Percentiles rank a stretch among this genome's conserved stretches.
These are phyloP conservation scores for Donacobius atricapilla DNA, from an alignment of 2,113 vertebrate genomes.

Conservation along the genomic window DNA sequence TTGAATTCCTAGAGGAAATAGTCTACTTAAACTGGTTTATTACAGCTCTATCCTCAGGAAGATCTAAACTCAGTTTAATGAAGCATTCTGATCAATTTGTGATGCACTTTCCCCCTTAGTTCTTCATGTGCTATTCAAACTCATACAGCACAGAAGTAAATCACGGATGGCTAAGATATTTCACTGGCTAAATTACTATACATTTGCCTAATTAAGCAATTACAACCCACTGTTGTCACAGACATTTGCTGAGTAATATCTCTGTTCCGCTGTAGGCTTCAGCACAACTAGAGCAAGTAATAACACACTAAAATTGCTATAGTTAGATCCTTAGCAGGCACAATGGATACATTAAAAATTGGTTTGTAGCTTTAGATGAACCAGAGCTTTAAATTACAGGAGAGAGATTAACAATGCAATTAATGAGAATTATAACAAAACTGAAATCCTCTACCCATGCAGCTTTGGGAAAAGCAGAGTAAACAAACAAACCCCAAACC, in stretches of 20 bases:
- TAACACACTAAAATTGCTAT: neutral
- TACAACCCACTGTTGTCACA: constrained; percentile 5
- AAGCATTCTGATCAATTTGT: neutral
- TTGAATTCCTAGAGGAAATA: neutral
- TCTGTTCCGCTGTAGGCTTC: neutral
- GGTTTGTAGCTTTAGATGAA: neutral
- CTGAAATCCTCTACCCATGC: neutral
- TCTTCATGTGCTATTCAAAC: neutral
- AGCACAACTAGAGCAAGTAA: neutral
- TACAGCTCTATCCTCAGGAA: neutral
- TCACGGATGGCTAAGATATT: neutral
- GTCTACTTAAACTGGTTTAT: neutral
- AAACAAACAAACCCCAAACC: neutral
- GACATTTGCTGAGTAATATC: constrained; percentile 28
- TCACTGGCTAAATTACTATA: neutral
- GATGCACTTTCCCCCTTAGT: neutral
- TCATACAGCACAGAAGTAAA: neutral
- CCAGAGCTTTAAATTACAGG: neutral
- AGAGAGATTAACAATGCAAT: neutral
- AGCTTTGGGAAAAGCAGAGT: neutral
- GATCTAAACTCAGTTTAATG: neutral
- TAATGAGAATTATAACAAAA: neutral
- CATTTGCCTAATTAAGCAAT: constrained; percentile 42
- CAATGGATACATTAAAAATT: neutral
- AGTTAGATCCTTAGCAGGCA: neutral